Base-by-base conservation (phyloP, 2,888 invertebrate genomes). In the Ophioninae sp. region DNA sequence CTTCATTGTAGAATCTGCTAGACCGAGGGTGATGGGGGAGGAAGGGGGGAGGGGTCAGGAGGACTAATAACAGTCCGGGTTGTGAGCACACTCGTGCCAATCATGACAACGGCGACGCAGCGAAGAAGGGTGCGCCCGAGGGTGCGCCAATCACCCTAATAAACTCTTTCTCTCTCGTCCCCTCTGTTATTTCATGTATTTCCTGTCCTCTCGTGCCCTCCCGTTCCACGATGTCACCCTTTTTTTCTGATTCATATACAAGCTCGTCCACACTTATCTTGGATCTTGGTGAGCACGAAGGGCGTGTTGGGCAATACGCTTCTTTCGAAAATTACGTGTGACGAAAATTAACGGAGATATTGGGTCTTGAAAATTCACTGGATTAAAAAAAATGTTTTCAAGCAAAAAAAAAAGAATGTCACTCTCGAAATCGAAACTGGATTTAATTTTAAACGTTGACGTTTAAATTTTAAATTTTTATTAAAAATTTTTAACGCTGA, bases 111-210 rank as follows among this genome's bases (percentile, higher is more conserved):
- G 82, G 80, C 78, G 85, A 79, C 80, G 79, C 76, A 65, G 81
- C 57, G 69, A 72, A 72, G 85, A 78, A 89, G 90, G 91, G 91
- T 87, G 91, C 90, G 91, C 89, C 89, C 80, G 68, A 88, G 89
- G 91, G 91, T 89, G 91, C 86, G 90, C 89, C 89, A 82, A 86
- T 85, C 88, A 88, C 89, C 89, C 89, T 88, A 88, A 87, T 89
- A 87, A 88, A 88, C 86, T 83, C 86, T 61, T 30, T 30, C 30
- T 30, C 30, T 30, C 30, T 30, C 30, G 30, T 3, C 30, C 30
- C 30, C 39, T 74, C 65, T 62, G n/a, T 59, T 30, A 30, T 62
- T 56, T 57, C 56, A 39, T 65, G n/a, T 72, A 3, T 61, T 61
- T 75, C 20, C 50, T 17, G 20, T 62, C 20, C 20, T 70, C n/a